Percentiles rank a stretch among this genome's conserved stretches.
These are phyloP conservation scores for Ceramica pisi DNA, from an alignment of 2,888 invertebrate species.

Conservation along the genomic window DNA sequence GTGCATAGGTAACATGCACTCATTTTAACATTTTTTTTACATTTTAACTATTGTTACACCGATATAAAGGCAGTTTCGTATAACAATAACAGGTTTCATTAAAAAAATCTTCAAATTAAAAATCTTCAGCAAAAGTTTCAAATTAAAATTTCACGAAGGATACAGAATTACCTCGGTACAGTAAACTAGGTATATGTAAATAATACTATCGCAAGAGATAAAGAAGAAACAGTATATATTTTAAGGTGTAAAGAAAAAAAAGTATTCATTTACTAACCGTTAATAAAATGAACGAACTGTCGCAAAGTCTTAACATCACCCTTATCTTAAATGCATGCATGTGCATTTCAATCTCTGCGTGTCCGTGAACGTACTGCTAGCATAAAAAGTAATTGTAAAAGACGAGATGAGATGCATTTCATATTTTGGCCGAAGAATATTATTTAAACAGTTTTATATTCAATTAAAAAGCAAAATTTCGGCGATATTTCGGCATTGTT, in stretches of 20 bases:
- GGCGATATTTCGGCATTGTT: no score
- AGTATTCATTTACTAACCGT: constrained; percentile 72
- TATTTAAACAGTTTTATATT: no score
- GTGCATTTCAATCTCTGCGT: constrained; percentile 74
- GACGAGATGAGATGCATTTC: neutral
- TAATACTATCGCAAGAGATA: no score
- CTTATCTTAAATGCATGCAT: constrained; percentile 74
- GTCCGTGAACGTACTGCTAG: constrained; percentile 60
- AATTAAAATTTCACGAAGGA: neutral
- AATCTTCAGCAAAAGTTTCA: no score
- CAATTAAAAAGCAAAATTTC: no score
- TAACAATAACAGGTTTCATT: no score
- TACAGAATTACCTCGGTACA: neutral
- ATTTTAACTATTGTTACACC: neutral
- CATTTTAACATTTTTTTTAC: neutral
- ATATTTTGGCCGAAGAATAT: neutral
- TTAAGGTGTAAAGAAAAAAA: constrained; percentile 9
- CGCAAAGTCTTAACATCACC: constrained; percentile 74
- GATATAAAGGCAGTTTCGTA: neutral
- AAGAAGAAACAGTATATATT: neutral
- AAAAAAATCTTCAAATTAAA: no score
- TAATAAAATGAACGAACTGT: constrained; percentile 64
- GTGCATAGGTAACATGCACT: no score
- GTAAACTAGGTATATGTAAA: no score
- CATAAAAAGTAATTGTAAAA: constrained; percentile 41